A percentile compares a stretch with the other conserved stretches of the same genome.
phyloP scores from a whole-genome alignment of 2,113 vertebrate genomes.

The Cyprinus carpio region DNA sequence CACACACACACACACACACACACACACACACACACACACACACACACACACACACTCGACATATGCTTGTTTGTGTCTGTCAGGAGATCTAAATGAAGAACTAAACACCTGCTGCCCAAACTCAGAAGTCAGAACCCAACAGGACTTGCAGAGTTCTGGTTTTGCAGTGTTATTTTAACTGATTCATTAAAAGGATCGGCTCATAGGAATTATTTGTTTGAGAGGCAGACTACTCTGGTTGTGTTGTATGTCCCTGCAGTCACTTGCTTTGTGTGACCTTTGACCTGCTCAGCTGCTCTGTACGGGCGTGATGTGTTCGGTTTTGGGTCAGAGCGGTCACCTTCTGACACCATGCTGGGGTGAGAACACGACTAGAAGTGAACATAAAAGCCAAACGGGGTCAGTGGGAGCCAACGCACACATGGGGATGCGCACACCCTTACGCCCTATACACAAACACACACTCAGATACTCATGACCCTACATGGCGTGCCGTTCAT shows the following conservation, averaged over 20 bases:
- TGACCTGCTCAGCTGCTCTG: not conserved
- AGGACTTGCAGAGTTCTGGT: not conserved
- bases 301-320: not conserved
- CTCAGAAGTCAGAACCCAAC: not conserved
- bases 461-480: not conserved
- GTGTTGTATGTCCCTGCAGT: not conserved
- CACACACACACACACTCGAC: not conserved
- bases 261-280: constrained; percentile 1
- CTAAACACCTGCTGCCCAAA: constrained; percentile 60
- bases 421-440: not conserved
- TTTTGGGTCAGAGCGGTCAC: constrained; percentile 18
- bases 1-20: not conserved
- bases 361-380: constrained; percentile 5
- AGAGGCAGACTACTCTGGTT: not conserved
- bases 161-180: not conserved
- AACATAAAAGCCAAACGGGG: not conserved
- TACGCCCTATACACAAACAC: not conserved
- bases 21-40: not conserved
- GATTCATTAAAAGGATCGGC: not conserved
- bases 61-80: constrained; percentile 52
- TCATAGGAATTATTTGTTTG: not conserved
- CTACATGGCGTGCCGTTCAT: not conserved
- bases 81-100: constrained; percentile 58
- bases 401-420: not conserved
- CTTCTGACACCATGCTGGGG: not conserved